phyloP scores from a whole-genome alignment of 2,888 invertebrate genomes.

The Aelia acuminata region DNA sequence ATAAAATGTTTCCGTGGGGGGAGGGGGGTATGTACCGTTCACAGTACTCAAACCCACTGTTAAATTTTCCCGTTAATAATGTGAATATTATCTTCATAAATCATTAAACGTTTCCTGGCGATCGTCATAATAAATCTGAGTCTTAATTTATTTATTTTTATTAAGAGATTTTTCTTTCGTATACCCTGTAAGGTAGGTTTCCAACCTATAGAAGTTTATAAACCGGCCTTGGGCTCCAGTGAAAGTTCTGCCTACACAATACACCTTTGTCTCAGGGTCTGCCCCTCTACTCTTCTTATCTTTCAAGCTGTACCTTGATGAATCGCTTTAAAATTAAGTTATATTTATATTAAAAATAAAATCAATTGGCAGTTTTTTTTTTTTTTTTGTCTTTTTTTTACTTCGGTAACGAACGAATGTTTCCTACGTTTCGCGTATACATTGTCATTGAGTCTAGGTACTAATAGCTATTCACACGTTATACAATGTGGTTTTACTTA shows the following conservation, averaged over 20 bases:
- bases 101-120: neutral
- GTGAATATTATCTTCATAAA: no score
- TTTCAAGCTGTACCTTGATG: neutral
- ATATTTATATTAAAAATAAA: neutral
- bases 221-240: slow-evolving; percentile 9
- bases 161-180: neutral
- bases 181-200: neutral
- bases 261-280: slow-evolving; percentile 43
- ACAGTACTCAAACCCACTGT: no score
- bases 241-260: slow-evolving; percentile 43
- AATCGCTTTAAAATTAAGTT: neutral
- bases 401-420: no score
- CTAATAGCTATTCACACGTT: no score
- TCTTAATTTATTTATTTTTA: neutral
- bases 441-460: no score
- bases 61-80: no score
- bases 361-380: neutral
- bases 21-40: no score
- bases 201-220: neutral
- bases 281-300: neutral
- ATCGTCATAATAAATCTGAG: neutral
- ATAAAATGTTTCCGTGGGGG: no score
- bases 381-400: neutral
- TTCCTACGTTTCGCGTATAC: no score
- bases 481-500: no score